Base-by-base conservation (phyloP, 2,888 invertebrate species). In the Pollenia labialis region DNA sequence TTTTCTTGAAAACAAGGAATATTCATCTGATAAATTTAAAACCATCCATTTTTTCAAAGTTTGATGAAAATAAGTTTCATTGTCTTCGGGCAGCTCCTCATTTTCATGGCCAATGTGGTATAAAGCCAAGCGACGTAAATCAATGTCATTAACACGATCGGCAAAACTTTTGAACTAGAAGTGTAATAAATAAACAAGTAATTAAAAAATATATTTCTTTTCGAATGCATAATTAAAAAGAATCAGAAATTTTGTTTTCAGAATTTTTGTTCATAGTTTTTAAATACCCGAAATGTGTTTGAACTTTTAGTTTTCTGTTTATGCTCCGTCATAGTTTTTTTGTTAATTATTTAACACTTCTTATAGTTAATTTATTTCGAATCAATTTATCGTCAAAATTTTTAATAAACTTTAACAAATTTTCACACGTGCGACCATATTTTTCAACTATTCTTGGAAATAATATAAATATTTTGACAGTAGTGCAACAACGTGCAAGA, bases 31-130 rank as follows among this genome's bases (percentile, higher is more conserved):
- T 87, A 97, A 94, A 93, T 99, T 98, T 32, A 98, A 94, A 2
- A 96, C 97, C 90, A 95, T 95, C 98, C 98, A 99, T 94, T 98
- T 98, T 88, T 96, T 95, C 32, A 98, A 92, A 0, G 97, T 95
- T 92, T 97, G 95, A 90, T 96, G 95, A 92, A 99, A 98, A 92
- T 96, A 96, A 0, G 98, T 97, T 90, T 96, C 96, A 72, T 95
- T 94, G 89, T 96, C 96, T 81, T 92, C 92, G 9, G 95, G 95
- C 11, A 95, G 94, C 88, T 95, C 95, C 79, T 96, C 95, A 92
- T 97, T 96, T 88, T 95, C 95, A 93, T 97, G 97, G 44, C 95
- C 95, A 71, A 98, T 96, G 90, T 96, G 96, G 92, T 98, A 98
- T 54, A 98, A 95, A 2, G 98, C 97, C 93, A 98, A 96, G 91